A percentile compares a stretch with the other conserved stretches of the same genome.
phyloP scores from a whole-genome alignment of 2,797 vertebrate genomes.

The Liparis tanakae region DNA sequence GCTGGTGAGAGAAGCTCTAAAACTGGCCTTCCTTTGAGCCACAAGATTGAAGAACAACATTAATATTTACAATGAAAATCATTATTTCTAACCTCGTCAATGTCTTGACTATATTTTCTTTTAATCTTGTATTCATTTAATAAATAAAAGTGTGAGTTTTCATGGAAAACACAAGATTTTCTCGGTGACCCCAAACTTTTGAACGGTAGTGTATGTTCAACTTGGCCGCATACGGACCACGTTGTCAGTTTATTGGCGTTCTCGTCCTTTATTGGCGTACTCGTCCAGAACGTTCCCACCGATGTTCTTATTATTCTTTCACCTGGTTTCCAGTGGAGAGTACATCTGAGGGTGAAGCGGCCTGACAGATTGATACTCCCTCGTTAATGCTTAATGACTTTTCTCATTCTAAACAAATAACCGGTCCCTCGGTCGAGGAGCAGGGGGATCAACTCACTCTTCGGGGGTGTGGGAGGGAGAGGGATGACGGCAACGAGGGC shows the following conservation, averaged over 20 bases:
- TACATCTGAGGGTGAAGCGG: constrained; percentile 21
- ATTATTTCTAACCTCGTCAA: too few relatives aligned
- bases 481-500: constrained; percentile 63
- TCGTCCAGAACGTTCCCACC: constrained; percentile 17
- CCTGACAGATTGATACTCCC: constrained; percentile 61
- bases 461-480: constrained; percentile 9
- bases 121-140: too few relatives aligned
- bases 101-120: too few relatives aligned
- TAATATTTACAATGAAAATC: too few relatives aligned
- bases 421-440: constrained; percentile 74
- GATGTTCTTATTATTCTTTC: background rate
- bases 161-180: too few relatives aligned
- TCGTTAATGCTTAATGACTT: constrained; percentile 72
- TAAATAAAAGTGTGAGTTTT: too few relatives aligned
- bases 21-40: too few relatives aligned
- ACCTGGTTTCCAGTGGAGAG: constrained; percentile 30
- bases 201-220: too few relatives aligned
- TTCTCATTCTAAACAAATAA: constrained; percentile 89
- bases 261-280: constrained; percentile 7
- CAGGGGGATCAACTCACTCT: constrained; percentile 59
- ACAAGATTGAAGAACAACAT: too few relatives aligned
- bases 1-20: too few relatives aligned
- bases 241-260: constrained; percentile 1
- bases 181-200: too few relatives aligned
- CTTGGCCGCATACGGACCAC: background rate